These are phyloP conservation scores for Hydraecia micacea DNA, from an alignment of 2,888 invertebrate species.

Conservation along the genomic window DNA sequence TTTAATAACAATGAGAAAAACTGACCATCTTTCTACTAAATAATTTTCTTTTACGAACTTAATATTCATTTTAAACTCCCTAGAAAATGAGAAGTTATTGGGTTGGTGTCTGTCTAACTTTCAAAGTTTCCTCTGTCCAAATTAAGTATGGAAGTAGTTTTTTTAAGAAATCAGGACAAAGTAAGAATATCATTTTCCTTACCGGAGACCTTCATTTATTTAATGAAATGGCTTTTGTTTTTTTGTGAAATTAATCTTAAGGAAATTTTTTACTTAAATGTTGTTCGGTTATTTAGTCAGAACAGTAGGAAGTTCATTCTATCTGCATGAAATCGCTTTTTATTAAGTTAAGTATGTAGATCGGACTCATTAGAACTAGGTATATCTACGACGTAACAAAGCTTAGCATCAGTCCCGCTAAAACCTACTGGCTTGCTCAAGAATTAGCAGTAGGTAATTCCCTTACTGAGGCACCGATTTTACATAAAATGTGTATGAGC, in stretches of 20 bases:
- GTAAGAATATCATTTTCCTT: neutral
- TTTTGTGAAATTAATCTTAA: no score
- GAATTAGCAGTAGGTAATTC: no score
- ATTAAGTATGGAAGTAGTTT: slow-evolving; percentile 23
- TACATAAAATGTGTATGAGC: no score
- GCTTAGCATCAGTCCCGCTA: neutral
- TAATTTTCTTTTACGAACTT: neutral
- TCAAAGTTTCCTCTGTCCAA: slow-evolving; percentile 30
- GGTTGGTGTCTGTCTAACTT: slow-evolving; percentile 23
- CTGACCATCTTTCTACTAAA: neutral
- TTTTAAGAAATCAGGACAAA: neutral
- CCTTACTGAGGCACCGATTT: no score
- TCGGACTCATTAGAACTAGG: neutral
- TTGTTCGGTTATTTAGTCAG: neutral
- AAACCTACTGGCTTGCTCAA: neutral
- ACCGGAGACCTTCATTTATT: slow-evolving; percentile 1
- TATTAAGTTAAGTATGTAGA: neutral
- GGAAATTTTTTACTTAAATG: neutral
- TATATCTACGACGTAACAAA: neutral
- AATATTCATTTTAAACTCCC: slow-evolving; percentile 7
- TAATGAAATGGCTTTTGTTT: neutral
- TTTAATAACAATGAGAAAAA: neutral
- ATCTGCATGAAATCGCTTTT: no score
- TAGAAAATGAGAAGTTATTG: neutral
- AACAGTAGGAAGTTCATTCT: neutral